Conservation (phyloP, 2,888 invertebrate species). For the Melieria omissa region DNA sequence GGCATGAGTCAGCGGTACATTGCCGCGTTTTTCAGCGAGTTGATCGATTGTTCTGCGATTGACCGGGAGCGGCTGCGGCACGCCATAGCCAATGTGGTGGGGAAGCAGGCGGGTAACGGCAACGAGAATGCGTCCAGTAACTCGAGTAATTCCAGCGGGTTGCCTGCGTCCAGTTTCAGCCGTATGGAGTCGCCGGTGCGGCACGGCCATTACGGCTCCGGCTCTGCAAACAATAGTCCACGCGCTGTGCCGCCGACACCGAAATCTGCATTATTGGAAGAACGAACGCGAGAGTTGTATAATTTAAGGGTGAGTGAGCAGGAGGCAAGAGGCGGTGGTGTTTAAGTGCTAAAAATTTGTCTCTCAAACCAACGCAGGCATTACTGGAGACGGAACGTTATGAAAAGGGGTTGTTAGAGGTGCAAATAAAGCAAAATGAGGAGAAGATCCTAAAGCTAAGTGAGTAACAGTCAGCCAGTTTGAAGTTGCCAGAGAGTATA, state of each 20-base stretch:
- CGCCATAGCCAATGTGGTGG: slow-evolving; percentile 50
- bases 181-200: slow-evolving; percentile 46
- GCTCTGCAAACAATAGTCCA: slow-evolving; percentile 34
- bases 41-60: slow-evolving; percentile 49
- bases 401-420: slow-evolving; percentile 59
- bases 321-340: not conserved
- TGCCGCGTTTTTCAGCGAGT: slow-evolving; percentile 55
- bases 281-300: slow-evolving; percentile 58
- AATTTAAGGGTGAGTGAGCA: slow-evolving; percentile 52
- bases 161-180: slow-evolving; percentile 24
- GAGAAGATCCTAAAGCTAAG: slow-evolving; percentile 53
- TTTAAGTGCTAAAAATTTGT: not conserved
- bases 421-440: slow-evolving; percentile 58
- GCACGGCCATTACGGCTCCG: slow-evolving; percentile 45
- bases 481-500: too few relatives aligned
- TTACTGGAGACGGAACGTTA: slow-evolving; percentile 62
- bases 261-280: slow-evolving; percentile 58
- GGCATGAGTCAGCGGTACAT: slow-evolving; percentile 55
- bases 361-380: slow-evolving; percentile 46
- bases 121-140: slow-evolving; percentile 40
- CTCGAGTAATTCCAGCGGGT: slow-evolving; percentile 15
- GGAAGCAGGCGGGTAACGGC: slow-evolving; percentile 27
- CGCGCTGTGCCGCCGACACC: slow-evolving; percentile 57
- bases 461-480: slow-evolving; percentile 40
- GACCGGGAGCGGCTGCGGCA: slow-evolving; percentile 52